Percentiles rank a stretch among this genome's conserved stretches.
phyloP scores from a whole-genome alignment of 2,797 vertebrate species.

The Semotilus atromaculatus region DNA sequence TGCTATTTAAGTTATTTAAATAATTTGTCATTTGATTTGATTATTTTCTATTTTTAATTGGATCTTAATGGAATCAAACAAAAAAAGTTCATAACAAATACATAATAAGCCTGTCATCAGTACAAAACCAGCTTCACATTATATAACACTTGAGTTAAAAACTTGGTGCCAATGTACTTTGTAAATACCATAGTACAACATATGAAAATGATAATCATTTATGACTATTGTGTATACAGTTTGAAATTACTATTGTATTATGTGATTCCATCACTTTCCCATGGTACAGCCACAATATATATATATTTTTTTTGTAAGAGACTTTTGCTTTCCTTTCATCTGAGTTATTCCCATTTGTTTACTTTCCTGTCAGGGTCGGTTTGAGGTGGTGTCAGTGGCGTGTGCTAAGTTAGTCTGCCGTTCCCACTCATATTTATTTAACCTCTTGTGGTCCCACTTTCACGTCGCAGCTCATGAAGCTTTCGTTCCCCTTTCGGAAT shows the following conservation, averaged over 20 bases:
- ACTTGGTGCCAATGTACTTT: not conserved
- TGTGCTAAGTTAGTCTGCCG: conserved; percentile 62
- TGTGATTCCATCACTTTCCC: not conserved
- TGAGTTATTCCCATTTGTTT: conserved; percentile 63
- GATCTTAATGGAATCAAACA: not conserved
- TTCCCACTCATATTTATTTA: conserved; percentile 66
- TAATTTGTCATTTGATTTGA: not conserved
- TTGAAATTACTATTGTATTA: not conserved
- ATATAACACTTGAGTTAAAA: not conserved
- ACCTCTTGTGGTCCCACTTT: conserved; percentile 59
- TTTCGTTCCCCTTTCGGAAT: conserved; percentile 35
- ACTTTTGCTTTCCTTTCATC: conserved; percentile 14
- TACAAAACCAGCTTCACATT: not conserved
- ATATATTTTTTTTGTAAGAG: not conserved
- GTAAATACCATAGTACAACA: not conserved
- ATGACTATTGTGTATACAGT: not conserved
- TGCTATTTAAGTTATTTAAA: not conserved
- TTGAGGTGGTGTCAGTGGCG: conserved; percentile 62
- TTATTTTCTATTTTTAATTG: not conserved
- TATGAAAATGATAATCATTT: not conserved
- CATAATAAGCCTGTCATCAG: not conserved
- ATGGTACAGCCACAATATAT: not conserved
- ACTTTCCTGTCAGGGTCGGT: conserved; percentile 63
- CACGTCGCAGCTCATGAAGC: conserved; percentile 20
- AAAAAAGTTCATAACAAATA: not conserved